Evolutionary conservation across 2,113 vertebrate species (phyloP), one percentile per base, ranked within the genome.

Genomic region (Syrmaticus mikado): DNA sequence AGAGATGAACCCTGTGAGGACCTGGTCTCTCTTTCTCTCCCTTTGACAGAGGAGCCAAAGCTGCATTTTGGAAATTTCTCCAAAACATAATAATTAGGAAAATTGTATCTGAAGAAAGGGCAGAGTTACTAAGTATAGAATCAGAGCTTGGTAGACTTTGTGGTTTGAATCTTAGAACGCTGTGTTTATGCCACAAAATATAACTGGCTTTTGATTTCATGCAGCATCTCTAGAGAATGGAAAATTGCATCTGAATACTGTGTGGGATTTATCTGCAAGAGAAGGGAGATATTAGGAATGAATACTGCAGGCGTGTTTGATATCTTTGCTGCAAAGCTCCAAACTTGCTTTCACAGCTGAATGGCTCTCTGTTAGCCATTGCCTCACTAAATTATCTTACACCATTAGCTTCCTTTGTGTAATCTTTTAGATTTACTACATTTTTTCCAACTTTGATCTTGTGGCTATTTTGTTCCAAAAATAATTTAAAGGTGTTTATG

Each of bases 161-260:
- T 71, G 46, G 77, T 93, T 86, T 84, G 65, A 82, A 52, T 88
- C 93, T 92, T 81, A 78, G 85, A 84, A 53, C 27, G 15, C 19
- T 25, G 8, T 45, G 12, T 85, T 90, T 82, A 38, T 86, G 28
- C 48, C 70, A 91, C 58, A 70, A 84, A 89, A 62, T 58, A 8
- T 21, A 75, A 58, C 52, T 84, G 66, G 34, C 21, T 64, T 93
- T 41, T 68, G 30, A 75, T 90, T 93, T 78, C 48, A 79, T 53
- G 30, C 48, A 78, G 32, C 11, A 15, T 72, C 74, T 78, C 74
- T 61, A 24, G 57, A 89, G 80, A 81, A 78, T 18, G 52, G 48
- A 86, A 70, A 61, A 48, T 21, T 75, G 30, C 21, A 52, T 66
- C 62, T 50, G 34, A 57, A 48, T 43, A 32, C 70, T 93, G 15